A percentile compares a stretch with the other conserved stretches of the same genome.
Conservation (phyloP, 53 echinoderm and acorn worm species). For the Paracentrotus lividus region DNA sequence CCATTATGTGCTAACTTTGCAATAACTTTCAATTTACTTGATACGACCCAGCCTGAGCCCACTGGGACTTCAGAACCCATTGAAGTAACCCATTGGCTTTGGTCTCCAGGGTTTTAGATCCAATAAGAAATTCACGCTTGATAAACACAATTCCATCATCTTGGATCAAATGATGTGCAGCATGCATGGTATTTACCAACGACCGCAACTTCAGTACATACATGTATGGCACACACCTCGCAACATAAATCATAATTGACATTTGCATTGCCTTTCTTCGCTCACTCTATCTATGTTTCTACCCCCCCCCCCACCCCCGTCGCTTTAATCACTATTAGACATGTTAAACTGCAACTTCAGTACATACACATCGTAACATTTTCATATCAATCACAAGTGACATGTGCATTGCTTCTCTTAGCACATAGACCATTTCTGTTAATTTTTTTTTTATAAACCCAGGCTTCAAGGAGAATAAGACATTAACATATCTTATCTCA, state of each 20-base stretch:
- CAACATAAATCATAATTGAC: neutral
- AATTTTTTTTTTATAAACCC: too few relatives aligned
- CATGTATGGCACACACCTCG: neutral
- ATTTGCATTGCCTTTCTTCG: neutral
- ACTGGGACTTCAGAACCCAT: neutral
- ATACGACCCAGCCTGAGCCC: neutral
- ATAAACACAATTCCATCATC: constrained; percentile 45
- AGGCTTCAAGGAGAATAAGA: too few relatives aligned
- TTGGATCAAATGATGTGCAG: neutral
- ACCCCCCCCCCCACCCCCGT: neutral
- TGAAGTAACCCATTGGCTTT: neutral
- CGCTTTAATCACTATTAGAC: too few relatives aligned
- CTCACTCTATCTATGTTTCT: neutral
- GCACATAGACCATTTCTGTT: neutral
- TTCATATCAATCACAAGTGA: neutral
- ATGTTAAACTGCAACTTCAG: too few relatives aligned
- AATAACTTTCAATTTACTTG: constrained; percentile 39
- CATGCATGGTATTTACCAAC: neutral
- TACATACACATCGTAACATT: neutral
- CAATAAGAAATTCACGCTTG: constrained; percentile 43
- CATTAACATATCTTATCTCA: too few relatives aligned
- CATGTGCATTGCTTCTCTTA: neutral
- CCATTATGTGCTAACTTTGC: constrained; percentile 31
- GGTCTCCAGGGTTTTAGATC: neutral
- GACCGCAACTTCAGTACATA: neutral